These are phyloP conservation scores for Puffinus mauretanicus DNA, from an alignment of 2,113 vertebrate species.

Conservation along the genomic window DNA sequence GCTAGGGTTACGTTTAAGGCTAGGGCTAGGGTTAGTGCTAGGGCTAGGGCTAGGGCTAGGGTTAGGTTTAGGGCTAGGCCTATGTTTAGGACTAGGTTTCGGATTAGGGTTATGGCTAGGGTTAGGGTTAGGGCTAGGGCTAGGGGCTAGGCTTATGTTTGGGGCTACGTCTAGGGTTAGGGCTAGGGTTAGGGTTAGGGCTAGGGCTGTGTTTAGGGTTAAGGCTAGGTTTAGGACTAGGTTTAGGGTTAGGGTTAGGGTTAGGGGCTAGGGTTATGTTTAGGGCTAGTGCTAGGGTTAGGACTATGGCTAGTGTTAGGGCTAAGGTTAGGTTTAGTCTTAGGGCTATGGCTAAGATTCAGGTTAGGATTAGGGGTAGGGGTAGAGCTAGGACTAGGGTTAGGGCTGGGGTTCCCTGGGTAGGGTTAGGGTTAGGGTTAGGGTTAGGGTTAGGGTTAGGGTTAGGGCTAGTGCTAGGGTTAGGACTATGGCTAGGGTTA, in stretches of 20 bases:
- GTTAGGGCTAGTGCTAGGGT: no score
- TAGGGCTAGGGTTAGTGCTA: no score
- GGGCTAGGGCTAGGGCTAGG: no score
- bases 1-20: accelerated
- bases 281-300: background rate
- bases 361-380: background rate
- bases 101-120: no score
- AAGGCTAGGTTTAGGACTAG: background rate
- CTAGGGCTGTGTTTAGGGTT: background rate
- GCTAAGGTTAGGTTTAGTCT: background rate
- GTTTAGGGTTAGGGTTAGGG: accelerated
- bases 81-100: no score
- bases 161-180: background rate
- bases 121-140: no score
- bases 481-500: no score
- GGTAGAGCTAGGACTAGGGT: accelerated
- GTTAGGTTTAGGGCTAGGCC: no score
- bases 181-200: background rate
- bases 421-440: no score
- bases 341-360: accelerated
- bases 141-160: background rate
- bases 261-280: background rate
- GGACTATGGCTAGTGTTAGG: background rate
- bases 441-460: no score
- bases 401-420: background rate